These are phyloP conservation scores for Helicorthomorpha holstii DNA, from an alignment of 1,140 invertebrate genomes.

Conservation along the genomic window DNA sequence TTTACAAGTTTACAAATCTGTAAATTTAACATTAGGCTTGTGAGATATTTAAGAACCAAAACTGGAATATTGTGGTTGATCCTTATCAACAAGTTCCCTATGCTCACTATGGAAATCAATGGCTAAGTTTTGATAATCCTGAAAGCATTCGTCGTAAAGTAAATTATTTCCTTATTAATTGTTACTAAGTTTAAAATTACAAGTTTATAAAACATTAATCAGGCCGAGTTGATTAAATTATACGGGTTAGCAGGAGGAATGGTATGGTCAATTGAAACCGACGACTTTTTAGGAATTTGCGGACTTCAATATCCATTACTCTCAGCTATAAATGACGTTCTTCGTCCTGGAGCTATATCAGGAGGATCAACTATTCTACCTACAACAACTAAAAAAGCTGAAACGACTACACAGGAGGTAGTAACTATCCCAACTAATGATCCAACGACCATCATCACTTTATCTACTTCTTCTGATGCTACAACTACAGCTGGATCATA, in stretches of 20 bases:
- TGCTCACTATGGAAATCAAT: slow-evolving; percentile 40
- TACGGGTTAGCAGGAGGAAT: slow-evolving; percentile 33
- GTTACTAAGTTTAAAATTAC: neutral
- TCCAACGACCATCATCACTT: too few species aligned
- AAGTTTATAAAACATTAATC: neutral
- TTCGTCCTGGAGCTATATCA: too few species aligned
- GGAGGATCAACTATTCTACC: too few species aligned
- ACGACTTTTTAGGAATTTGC: slow-evolving; percentile 27
- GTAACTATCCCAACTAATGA: too few species aligned
- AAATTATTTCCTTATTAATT: neutral
- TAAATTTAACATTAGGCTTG: too few species aligned
- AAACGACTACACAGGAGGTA: too few species aligned
- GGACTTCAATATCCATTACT: neutral
- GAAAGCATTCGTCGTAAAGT: slow-evolving; percentile 43
- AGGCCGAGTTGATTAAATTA: neutral
- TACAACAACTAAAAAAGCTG: too few species aligned
- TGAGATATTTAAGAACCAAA: slow-evolving; percentile 39
- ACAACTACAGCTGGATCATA: too few species aligned
- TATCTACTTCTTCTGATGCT: too few species aligned
- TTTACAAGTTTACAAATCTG: too few species aligned
- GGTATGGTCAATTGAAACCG: slow-evolving; percentile 43
- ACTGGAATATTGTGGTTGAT: slow-evolving; percentile 34
- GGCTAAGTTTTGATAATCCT: slow-evolving; percentile 55
- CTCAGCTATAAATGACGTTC: neutral
- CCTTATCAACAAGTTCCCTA: slow-evolving; percentile 41